phyloP scores from a whole-genome alignment of 2,797 vertebrate species.

The Darevskia nairensis region DNA sequence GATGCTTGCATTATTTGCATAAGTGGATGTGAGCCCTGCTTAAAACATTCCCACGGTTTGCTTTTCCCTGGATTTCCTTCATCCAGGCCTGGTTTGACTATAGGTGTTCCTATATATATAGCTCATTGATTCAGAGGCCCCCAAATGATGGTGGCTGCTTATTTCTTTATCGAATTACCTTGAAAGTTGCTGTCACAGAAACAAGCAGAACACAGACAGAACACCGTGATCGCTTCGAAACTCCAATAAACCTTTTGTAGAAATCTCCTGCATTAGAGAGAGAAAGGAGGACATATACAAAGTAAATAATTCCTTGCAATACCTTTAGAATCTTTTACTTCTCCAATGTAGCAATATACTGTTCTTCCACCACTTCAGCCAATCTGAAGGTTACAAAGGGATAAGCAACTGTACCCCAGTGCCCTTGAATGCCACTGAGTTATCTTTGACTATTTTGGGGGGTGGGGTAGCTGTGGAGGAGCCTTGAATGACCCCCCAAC shows the following conservation, averaged over 20 bases:
- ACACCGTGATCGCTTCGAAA: no score
- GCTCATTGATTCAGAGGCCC: background rate
- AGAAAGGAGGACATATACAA: background rate
- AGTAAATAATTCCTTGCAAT: background rate
- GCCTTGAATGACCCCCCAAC: no score
- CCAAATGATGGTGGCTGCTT: background rate
- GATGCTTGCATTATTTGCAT: background rate
- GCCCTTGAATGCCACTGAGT: background rate
- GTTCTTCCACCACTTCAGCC: background rate
- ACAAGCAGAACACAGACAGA: background rate
- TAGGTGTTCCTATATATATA: background rate
- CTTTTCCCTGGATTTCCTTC: background rate
- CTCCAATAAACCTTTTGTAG: background rate
- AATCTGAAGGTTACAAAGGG: background rate
- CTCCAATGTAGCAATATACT: background rate
- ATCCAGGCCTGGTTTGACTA: background rate
- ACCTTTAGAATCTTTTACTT: no score
- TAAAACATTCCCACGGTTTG: background rate
- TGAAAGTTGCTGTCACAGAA: background rate
- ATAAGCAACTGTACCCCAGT: background rate
- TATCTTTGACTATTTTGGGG: background rate
- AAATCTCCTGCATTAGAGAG: background rate
- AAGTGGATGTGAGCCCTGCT: background rate
- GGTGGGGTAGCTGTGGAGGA: no score
- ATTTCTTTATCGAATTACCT: background rate